Evolutionary conservation across 1,140 invertebrate genomes (phyloP), one percentile per base, ranked within the genome.

Genomic region (Drosophila mauritiana): DNA sequence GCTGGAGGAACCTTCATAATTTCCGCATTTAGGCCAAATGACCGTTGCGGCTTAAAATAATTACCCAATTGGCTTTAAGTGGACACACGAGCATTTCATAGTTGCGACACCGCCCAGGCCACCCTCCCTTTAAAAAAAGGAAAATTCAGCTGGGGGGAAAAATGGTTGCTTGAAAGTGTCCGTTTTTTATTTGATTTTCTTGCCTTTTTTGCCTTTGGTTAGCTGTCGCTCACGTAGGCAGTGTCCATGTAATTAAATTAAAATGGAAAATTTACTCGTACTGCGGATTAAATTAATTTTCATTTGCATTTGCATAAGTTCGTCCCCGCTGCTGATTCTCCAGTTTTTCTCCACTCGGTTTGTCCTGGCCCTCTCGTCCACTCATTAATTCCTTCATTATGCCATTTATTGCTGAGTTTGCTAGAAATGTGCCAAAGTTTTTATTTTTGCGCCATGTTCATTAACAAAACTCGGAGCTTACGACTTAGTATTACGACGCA

Each of bases 281-380:
- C 76, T 84, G 79, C 46, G 89, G 89, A 91, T 91, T 91, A 91
- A 91, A 91, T 91, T 91, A 91, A 91, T 91, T 91, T 91, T 91
- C 81, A 91, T 91, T 91, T 91, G 86, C 81, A 84, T 84, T 84
- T 84, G 83, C 88, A 91, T 91, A 91, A 91, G 88, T 88, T 88
- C 42, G 51, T 68, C 62, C 42, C 49, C 46, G 10, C 25, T 25
- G 17, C 36, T 31, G 22, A 37, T 22, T 27, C 12, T 17, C 8
- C 37, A 7, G 7, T 10, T 8, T 10, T 6, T 7, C 7, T 13
- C 17, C 43, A 10, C 31, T 45, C 7, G 20, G 48, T 53, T 46
- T n/a, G 20, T 22, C 31, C 53, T 27, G 36, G 39, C 48, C 27
- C 55, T 67, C 42, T 67, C 42, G 57, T 73, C 72, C 73, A 70